Percentiles rank a stretch among this genome's conserved stretches.
Evolutionary conservation across 2,888 invertebrate species (phyloP).

Genomic region (Rhingia rostrata): DNA sequence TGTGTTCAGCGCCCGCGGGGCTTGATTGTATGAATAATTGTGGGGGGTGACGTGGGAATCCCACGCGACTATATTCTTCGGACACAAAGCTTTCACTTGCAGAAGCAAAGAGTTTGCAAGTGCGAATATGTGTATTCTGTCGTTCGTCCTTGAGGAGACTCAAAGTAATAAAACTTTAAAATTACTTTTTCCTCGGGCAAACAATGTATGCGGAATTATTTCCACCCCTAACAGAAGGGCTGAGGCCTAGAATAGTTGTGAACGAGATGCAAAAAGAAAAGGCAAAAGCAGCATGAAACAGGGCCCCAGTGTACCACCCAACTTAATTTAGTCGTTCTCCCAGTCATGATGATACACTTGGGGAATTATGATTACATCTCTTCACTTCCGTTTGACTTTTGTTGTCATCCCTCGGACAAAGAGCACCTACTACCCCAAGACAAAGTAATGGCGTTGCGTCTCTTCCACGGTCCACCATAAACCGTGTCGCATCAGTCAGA

Average conservation of each 20-base stretch:
- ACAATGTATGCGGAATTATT: conserved; percentile 66
- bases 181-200: conserved; percentile 72
- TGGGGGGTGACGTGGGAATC: conserved; percentile 37
- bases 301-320: conserved; percentile 38
- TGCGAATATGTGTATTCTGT: conserved; percentile 30
- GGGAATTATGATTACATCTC: conserved; percentile 66
- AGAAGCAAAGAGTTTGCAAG: conserved; percentile 60
- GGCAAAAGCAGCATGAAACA: conserved; percentile 20
- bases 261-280: conserved; percentile 13
- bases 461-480: background rate
- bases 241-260: conserved; percentile 54
- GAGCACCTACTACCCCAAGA: conserved; percentile 31
- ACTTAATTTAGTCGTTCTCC: conserved; percentile 46
- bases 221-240: conserved; percentile 10
- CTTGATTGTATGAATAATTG: conserved; percentile 69
- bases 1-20: conserved; percentile 46
- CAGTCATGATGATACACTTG: conserved; percentile 16
- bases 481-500: conserved; percentile 40
- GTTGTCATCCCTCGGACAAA: conserved; percentile 49
- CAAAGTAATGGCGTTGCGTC: conserved; percentile 30
- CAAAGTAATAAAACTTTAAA: conserved; percentile 74
- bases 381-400: conserved; percentile 55
- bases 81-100: conserved; percentile 64
- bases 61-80: conserved; percentile 22
- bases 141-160: conserved; percentile 27